These are phyloP conservation scores for Sphenodon punctatus DNA, from an alignment of 2,797 vertebrate genomes.

Conservation along the genomic window DNA sequence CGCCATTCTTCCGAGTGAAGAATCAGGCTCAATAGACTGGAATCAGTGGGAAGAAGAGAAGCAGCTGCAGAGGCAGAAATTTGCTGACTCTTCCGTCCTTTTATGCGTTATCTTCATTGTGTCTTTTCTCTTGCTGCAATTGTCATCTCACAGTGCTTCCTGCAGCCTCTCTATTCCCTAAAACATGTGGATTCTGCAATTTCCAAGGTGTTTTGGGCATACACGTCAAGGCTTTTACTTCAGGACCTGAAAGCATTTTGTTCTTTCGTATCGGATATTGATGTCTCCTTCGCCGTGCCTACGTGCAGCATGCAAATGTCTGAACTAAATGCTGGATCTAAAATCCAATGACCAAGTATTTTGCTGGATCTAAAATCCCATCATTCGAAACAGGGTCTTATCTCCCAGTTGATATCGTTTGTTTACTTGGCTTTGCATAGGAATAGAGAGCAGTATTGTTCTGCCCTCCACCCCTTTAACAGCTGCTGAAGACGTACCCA, in stretches of 20 bases:
- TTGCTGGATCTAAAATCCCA: not conserved
- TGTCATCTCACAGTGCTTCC: conserved; percentile 26
- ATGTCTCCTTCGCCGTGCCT: too few species aligned
- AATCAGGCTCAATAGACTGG: accelerated
- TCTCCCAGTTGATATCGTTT: too few species aligned
- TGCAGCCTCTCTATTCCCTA: conserved; percentile 36
- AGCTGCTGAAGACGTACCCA: not conserved
- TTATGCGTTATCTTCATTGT: not conserved
- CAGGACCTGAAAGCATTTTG: conserved; percentile 2
- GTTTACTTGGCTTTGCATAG: not conserved
- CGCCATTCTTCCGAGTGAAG: not conserved
- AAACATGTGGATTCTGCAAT: conserved; percentile 34
- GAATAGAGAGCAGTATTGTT: accelerated
- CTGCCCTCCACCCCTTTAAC: not conserved
- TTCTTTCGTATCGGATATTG: not conserved
- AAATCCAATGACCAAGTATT: not conserved
- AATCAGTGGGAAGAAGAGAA: not conserved
- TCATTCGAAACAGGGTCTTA: not conserved
- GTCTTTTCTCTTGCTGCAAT: conserved; percentile 10
- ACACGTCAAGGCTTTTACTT: conserved; percentile 41
- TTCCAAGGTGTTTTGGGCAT: conserved; percentile 42
- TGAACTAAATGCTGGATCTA: not conserved
- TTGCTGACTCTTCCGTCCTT: not conserved
- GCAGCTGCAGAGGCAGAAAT: not conserved
- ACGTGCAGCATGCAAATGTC: not conserved